A percentile compares a stretch with the other conserved stretches of the same genome.
phyloP scores from a whole-genome alignment of 1,140 invertebrate species.

The Cydia strobilella region DNA sequence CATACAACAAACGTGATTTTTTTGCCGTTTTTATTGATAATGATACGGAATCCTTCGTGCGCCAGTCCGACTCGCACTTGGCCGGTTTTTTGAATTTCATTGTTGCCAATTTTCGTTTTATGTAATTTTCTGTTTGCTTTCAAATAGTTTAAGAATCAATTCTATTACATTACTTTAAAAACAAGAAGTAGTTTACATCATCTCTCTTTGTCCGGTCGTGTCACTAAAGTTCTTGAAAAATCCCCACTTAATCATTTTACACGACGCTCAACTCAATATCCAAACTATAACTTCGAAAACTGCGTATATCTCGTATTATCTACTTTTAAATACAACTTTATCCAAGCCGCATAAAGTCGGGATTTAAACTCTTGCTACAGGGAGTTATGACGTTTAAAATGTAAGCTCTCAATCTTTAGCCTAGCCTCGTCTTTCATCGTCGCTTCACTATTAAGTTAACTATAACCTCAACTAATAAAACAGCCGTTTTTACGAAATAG shows the following conservation, averaged over 20 bases:
- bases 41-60: too few species aligned
- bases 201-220: neutral
- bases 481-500: neutral
- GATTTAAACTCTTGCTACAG: neutral
- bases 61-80: too few species aligned
- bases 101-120: too few species aligned
- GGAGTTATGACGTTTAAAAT: neutral
- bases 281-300: neutral
- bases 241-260: neutral
- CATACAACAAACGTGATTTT: too few species aligned
- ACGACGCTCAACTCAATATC: neutral
- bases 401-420: neutral
- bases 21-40: too few species aligned
- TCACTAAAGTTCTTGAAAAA: conserved; percentile 4
- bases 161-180: too few species aligned
- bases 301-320: neutral
- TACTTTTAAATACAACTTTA: neutral
- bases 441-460: neutral
- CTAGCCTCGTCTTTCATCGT: neutral
- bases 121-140: too few species aligned
- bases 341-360: neutral
- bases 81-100: too few species aligned
- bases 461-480: neutral
- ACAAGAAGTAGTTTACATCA: neutral
- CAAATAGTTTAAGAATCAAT: too few species aligned